Conservation (phyloP, 2,797 vertebrate species). For the Trachops cirrhosus region DNA sequence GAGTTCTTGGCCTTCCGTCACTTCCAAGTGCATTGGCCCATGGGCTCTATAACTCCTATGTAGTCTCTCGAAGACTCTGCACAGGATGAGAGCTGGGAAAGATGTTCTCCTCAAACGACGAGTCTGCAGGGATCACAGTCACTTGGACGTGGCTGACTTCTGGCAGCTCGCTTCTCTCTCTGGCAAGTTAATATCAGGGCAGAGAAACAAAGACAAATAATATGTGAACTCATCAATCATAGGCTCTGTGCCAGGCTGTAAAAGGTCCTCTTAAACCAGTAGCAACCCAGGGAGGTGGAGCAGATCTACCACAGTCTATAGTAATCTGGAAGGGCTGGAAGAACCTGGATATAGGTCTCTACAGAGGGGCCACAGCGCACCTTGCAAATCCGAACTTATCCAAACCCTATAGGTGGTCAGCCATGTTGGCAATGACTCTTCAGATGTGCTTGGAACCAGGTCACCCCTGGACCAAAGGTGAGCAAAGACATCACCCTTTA, state of each 20-base stretch:
- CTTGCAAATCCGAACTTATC: too few relatives aligned
- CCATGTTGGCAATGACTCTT: neutral
- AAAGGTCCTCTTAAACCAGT: neutral
- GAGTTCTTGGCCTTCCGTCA: neutral
- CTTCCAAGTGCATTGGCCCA: neutral
- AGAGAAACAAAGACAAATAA: neutral
- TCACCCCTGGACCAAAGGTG: neutral
- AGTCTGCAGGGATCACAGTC: neutral
- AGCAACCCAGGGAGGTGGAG: neutral
- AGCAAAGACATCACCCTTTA: neutral
- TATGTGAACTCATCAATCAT: neutral
- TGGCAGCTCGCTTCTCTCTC: neutral
- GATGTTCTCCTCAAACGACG: rapidly evolving
- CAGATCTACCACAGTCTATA: neutral
- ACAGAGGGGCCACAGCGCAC: neutral
- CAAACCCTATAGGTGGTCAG: neutral
- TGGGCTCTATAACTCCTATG: neutral
- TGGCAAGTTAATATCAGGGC: neutral
- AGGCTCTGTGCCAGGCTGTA: neutral
- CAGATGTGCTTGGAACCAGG: neutral
- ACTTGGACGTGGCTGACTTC: neutral
- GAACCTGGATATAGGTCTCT: neutral
- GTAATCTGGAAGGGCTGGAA: neutral
- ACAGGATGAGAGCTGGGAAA: neutral
- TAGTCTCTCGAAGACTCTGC: neutral